Evolutionary conservation across 1,140 invertebrate species (phyloP), one percentile per base, ranked within the genome.

Genomic region (Drosophila tani): DNA sequence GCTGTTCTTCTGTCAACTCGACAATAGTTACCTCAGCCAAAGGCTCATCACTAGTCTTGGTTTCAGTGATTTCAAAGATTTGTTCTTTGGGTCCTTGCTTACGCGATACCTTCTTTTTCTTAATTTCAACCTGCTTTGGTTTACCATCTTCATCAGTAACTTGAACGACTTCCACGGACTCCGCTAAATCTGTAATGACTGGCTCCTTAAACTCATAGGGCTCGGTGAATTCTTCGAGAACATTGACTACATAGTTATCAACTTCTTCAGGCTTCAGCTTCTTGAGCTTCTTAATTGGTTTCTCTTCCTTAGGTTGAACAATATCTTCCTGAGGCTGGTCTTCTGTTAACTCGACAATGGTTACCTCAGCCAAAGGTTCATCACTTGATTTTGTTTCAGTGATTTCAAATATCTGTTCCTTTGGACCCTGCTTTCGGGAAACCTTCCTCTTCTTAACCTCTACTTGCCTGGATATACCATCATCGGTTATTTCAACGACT

Each of bases 141-240:
- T 35, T 53, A 9, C 82, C 83, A 24, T 82, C 67, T 1, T 80
- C 49, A 19, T 65, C 38, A 45, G 47, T 50, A 24, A 71, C 58
- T 24, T 75, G 45, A 7, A 55, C 57, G 7, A 68, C 55, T 50
- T 85, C 49, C 3, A 82, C 62, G 8, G 29, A 50, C 50, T 91
- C 73, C 3, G 32, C 62, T 43, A 91, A 47, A 40, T 87, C 74
- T 58, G 79, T 59, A 70, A 90, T 79, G 5, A 43, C 27, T 15
- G 86, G 58, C 43, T 40, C 21, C 29, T 66, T 43, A 12, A 47
- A 51, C 9, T 38, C 51, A 5, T 38, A 67, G 5, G 83, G 60
- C 56, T 82, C 64, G 5, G 55, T 60, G 15, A 77, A 77, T 53
- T 88, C 82, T 82, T 88, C 83, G 27, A 91, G 57, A 59, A 92